Evolutionary conservation across 2,797 vertebrate genomes (phyloP).

Genomic region (Chaetodon trifasciatus): DNA sequence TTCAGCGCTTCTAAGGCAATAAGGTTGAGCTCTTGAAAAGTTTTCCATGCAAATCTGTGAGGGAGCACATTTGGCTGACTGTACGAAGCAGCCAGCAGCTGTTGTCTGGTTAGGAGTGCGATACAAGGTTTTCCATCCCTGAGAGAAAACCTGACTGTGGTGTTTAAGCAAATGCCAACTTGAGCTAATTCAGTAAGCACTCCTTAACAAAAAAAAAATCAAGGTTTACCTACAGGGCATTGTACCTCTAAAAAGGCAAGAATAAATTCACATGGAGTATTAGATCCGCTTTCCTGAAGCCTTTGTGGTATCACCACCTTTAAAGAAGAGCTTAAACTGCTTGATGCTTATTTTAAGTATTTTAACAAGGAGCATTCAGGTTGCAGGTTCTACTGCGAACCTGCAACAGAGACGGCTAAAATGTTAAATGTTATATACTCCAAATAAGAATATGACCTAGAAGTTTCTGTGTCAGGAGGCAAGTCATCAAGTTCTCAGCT

Average conservation of each 20-base stretch:
- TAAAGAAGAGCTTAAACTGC: not conserved
- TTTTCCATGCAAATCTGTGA: conserved; percentile 42
- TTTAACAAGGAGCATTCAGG: not conserved
- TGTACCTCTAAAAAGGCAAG: conserved; percentile 8
- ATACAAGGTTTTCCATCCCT: conserved; percentile 27
- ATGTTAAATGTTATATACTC: not conserved
- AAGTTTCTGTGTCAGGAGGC: not conserved
- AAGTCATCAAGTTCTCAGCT: not conserved
- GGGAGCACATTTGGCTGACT: conserved; percentile 54
- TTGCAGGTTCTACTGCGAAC: not conserved
- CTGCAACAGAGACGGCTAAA: not conserved
- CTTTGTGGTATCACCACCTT: not conserved
- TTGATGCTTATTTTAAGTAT: not conserved
- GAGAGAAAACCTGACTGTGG: conserved; percentile 28
- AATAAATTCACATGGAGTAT: not conserved
- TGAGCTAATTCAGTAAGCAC: conserved; percentile 33
- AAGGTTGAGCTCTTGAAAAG: conserved; percentile 40
- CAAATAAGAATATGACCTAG: not conserved
- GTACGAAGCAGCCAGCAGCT: conserved; percentile 54
- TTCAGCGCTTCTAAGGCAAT: conserved; percentile 46
- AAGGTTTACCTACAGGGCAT: conserved; percentile 32
- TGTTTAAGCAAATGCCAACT: conserved; percentile 33
- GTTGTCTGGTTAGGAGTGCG: conserved; percentile 49
- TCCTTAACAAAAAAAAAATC: conserved; percentile 31
- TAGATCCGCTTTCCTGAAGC: conserved; percentile 3